A percentile compares a stretch with the other conserved stretches of the same genome.
Evolutionary conservation across 2,888 invertebrate genomes (phyloP).

Genomic region (Buathra laborator): DNA sequence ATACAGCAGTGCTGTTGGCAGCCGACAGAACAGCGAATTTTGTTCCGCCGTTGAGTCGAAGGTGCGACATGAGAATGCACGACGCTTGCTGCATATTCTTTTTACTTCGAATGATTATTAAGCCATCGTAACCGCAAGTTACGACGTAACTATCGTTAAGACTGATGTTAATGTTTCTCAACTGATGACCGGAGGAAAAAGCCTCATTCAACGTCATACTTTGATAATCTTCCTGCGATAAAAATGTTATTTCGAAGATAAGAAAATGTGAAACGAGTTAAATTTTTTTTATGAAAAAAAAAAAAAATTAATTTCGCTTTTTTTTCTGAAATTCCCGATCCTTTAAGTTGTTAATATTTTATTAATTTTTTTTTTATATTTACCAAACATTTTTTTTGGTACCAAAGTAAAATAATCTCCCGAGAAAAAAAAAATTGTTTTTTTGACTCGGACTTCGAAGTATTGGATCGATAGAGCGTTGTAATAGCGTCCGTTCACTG

Average conservation of each 20-base stretch:
- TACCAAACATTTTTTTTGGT: background rate
- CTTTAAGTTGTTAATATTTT: too few species aligned
- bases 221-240: slow-evolving; percentile 71
- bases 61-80: slow-evolving; percentile 83
- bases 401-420: background rate
- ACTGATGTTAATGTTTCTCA: slow-evolving; percentile 81
- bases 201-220: slow-evolving; percentile 67
- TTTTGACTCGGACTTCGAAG: too few species aligned
- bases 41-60: slow-evolving; percentile 85
- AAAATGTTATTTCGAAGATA: background rate
- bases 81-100: slow-evolving; percentile 76
- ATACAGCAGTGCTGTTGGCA: slow-evolving; percentile 79
- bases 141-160: slow-evolving; percentile 77
- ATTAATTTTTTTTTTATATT: background rate
- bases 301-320: background rate
- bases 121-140: slow-evolving; percentile 85
- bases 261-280: too few species aligned
- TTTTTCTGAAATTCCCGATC: too few species aligned
- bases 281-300: background rate
- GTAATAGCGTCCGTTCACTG: background rate
- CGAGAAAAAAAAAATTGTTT: too few species aligned
- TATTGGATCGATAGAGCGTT: background rate
- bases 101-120: slow-evolving; percentile 81
- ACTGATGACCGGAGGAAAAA: slow-evolving; percentile 82
- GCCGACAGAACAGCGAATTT: slow-evolving; percentile 85